phyloP scores from a whole-genome alignment of 2,797 vertebrate genomes.

The Poecilia gillii region DNA sequence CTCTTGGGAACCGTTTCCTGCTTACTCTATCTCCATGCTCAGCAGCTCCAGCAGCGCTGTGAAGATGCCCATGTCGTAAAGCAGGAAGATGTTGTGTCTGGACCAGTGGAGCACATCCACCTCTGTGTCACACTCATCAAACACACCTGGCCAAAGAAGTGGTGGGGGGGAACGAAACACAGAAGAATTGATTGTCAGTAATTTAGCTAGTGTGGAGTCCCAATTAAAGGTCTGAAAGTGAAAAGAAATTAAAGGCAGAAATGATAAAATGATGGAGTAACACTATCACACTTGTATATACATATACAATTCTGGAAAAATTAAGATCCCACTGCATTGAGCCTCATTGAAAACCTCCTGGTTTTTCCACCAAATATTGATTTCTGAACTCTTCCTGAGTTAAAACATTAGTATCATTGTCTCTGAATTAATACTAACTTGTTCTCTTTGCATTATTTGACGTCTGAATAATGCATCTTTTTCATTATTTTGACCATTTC shows the following conservation, averaged over 20 bases:
- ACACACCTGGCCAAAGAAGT: slow-evolving; percentile 83
- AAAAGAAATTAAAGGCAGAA: not conserved
- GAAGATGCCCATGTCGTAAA: slow-evolving; percentile 95
- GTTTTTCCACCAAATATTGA: no score
- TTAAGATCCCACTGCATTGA: no score
- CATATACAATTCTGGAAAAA: no score
- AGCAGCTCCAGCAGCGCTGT: slow-evolving; percentile 94
- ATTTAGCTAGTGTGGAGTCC: not conserved
- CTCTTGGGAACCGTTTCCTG: slow-evolving; percentile 1
- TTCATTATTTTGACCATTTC: no score
- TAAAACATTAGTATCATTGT: no score
- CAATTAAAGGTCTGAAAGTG: not conserved
- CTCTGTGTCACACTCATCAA: slow-evolving; percentile 91
- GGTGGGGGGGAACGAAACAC: not conserved
- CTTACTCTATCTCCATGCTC: slow-evolving; percentile 98
- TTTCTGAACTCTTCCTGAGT: no score
- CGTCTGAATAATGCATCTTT: no score
- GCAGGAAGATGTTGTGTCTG: slow-evolving; percentile 93
- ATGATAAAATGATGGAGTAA: not conserved
- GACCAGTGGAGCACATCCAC: slow-evolving; percentile 91
- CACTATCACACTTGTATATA: no score
- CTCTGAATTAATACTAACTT: no score
- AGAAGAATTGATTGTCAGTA: not conserved
- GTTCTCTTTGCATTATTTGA: no score
- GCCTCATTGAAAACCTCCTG: no score